A percentile compares a stretch with the other conserved stretches of the same genome.
Evolutionary conservation across 2,113 vertebrate species (phyloP).

Genomic region (Ursus arctos): DNA sequence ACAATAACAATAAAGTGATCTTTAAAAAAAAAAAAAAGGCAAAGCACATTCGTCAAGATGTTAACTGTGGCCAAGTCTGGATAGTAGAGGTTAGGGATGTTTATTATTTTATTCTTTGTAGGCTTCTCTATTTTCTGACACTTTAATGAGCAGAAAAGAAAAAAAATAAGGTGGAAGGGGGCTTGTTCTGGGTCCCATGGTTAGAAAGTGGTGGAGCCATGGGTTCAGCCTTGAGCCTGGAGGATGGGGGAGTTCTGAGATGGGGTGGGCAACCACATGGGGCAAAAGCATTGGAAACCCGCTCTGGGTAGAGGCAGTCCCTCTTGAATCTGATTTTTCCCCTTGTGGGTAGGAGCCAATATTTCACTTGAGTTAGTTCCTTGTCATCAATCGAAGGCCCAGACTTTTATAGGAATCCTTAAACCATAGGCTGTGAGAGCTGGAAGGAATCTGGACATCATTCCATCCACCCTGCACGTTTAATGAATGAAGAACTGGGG

Average conservation of each 20-base stretch:
- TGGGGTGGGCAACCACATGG: rapidly evolving
- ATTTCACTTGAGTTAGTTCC: neutral
- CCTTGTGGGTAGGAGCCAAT: neutral
- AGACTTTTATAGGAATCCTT: neutral
- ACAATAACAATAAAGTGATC: slow-evolving; percentile 56
- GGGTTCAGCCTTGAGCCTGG: neutral
- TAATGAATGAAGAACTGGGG: neutral
- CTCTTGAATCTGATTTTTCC: neutral
- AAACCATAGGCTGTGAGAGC: neutral
- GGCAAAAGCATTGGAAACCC: neutral
- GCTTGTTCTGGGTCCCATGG: neutral
- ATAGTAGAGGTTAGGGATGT: neutral
- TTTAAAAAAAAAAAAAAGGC: slow-evolving; percentile 56
- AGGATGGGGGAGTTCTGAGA: neutral
- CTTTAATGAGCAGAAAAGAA: neutral
- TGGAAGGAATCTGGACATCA: neutral
- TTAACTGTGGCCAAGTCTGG: slow-evolving; percentile 23
- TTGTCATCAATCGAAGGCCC: neutral
- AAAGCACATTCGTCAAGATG: slow-evolving; percentile 27
- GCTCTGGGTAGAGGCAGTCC: rapidly evolving
- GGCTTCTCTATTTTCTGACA: slow-evolving; percentile 39
- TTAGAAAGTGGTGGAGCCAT: neutral
- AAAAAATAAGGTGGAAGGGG: neutral
- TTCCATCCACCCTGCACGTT: neutral
- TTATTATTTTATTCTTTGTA: slow-evolving; percentile 64